Conservation (phyloP, 1,140 invertebrate species). For the Drosophila tristis region DNA sequence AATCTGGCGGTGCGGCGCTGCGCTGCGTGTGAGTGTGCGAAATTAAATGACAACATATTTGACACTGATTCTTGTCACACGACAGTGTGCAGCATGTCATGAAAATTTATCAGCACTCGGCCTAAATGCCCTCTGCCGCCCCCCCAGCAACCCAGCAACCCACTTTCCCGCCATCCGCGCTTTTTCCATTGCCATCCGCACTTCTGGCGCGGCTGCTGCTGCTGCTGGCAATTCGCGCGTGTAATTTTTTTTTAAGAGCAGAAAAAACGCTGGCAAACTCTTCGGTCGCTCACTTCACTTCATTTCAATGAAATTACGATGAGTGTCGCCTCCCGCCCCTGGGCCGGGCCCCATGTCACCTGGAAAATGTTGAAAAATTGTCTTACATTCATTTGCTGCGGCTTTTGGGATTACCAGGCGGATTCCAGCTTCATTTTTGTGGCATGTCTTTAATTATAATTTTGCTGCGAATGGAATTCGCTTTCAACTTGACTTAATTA, state of each 20-base stretch:
- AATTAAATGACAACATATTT: conserved; percentile 83
- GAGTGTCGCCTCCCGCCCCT: conserved; percentile 18
- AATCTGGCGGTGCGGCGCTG: conserved; percentile 55
- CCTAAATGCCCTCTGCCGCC: conserved; percentile 48
- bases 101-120: conserved; percentile 74
- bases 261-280: conserved; percentile 29
- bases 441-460: conserved; percentile 56
- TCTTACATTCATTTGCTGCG: conserved; percentile 25
- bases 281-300: conserved; percentile 40
- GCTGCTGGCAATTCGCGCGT: conserved; percentile 51
- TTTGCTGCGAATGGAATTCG: conserved; percentile 22
- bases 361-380: conserved; percentile 52
- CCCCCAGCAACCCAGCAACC: background rate
- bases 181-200: background rate
- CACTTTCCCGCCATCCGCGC: no score
- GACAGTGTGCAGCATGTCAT: conserved; percentile 69
- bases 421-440: conserved; percentile 25
- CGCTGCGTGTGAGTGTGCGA: conserved; percentile 64
- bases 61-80: conserved; percentile 81
- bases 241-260: conserved; percentile 58
- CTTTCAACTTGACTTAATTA: conserved; percentile 39
- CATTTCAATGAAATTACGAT: conserved; percentile 65
- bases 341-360: conserved; percentile 24
- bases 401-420: conserved; percentile 27
- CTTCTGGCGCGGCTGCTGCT: background rate